These are phyloP conservation scores for Xylocopa sonorina DNA, from an alignment of 1,140 invertebrate genomes.

Conservation along the genomic window DNA sequence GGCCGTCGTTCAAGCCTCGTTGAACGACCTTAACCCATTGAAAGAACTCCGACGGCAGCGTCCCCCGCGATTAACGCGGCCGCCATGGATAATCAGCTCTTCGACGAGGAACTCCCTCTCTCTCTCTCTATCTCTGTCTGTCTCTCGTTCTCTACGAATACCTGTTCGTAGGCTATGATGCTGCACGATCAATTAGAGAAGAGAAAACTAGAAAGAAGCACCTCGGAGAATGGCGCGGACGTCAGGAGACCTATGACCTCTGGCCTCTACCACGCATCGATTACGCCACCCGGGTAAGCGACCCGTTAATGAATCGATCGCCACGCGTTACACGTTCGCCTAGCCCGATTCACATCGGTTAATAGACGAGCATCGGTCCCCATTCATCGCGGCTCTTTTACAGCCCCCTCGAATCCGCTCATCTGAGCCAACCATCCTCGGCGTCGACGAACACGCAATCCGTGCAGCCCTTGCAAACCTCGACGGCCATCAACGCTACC, in stretches of 20 bases:
- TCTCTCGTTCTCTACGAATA: neutral
- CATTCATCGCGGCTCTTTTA: slow-evolving; percentile 60
- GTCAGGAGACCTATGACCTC: slow-evolving; percentile 73
- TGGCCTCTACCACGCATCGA: slow-evolving; percentile 72
- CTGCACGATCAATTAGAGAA: slow-evolving; percentile 78
- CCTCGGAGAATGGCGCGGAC: slow-evolving; percentile 75
- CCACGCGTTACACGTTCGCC: neutral
- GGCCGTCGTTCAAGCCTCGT: slow-evolving; percentile 66
- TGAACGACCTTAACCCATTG: slow-evolving; percentile 68
- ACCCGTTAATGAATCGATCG: slow-evolving; percentile 33
- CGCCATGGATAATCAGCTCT: too few species aligned
- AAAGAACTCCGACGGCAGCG: slow-evolving; percentile 40
- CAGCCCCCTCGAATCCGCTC: slow-evolving; percentile 75
- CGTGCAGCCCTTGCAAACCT: slow-evolving; percentile 69
- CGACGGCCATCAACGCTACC: slow-evolving; percentile 67
- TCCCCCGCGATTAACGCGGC: slow-evolving; percentile 26
- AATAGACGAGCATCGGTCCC: slow-evolving; percentile 57
- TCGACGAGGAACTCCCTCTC: neutral
- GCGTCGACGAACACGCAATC: slow-evolving; percentile 66
- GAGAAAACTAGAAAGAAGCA: slow-evolving; percentile 75
- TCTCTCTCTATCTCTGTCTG: neutral
- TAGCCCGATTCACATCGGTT: neutral
- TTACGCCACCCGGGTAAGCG: slow-evolving; percentile 76
- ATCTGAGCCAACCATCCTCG: slow-evolving; percentile 65
- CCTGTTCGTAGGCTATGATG: slow-evolving; percentile 73